Percentiles rank a stretch among this genome's conserved stretches.
These are phyloP conservation scores for Phoxinus phoxinus DNA, from an alignment of 2,113 vertebrate species.

Conservation along the genomic window DNA sequence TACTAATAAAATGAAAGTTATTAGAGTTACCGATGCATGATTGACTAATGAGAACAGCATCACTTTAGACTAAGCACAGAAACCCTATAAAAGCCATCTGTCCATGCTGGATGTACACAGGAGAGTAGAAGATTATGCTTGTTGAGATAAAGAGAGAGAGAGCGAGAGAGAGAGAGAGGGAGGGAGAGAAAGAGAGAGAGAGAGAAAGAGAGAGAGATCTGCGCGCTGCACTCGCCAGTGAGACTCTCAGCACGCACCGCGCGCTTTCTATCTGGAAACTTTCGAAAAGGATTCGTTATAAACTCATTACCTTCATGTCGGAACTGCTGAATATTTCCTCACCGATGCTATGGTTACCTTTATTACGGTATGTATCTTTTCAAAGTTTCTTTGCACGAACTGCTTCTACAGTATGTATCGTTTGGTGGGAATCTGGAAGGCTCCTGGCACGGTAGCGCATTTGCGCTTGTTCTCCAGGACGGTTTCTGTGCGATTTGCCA, in stretches of 20 bases:
- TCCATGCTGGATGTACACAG: slow-evolving; percentile 84
- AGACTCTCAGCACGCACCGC: slow-evolving; percentile 63
- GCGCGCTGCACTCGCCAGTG: slow-evolving; percentile 73
- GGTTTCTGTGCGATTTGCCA: neutral
- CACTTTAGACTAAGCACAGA: slow-evolving; percentile 64
- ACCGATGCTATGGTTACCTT: slow-evolving; percentile 99
- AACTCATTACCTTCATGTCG: slow-evolving; percentile 95
- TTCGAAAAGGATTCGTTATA: slow-evolving; percentile 80
- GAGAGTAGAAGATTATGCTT: slow-evolving; percentile 82
- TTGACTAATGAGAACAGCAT: slow-evolving; percentile 8
- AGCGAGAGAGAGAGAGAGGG: slow-evolving; percentile 44
- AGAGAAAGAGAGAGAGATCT: slow-evolving; percentile 53
- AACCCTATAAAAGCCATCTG: slow-evolving; percentile 81
- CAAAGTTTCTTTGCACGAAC: neutral
- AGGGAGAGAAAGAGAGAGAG: slow-evolving; percentile 56
- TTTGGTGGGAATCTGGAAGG: slow-evolving; percentile 32
- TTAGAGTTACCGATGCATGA: neutral
- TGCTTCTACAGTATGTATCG: neutral
- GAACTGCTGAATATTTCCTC: slow-evolving; percentile 88
- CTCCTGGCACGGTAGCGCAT: slow-evolving; percentile 31
- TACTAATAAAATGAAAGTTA: neutral
- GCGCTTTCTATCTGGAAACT: slow-evolving; percentile 80
- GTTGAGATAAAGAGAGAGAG: slow-evolving; percentile 48
- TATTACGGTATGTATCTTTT: slow-evolving; percentile 88
- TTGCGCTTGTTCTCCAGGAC: neutral